A percentile compares a stretch with the other conserved stretches of the same genome.
Evolutionary conservation across 1,140 invertebrate species (phyloP).

Genomic region (Drosophila murphyi): DNA sequence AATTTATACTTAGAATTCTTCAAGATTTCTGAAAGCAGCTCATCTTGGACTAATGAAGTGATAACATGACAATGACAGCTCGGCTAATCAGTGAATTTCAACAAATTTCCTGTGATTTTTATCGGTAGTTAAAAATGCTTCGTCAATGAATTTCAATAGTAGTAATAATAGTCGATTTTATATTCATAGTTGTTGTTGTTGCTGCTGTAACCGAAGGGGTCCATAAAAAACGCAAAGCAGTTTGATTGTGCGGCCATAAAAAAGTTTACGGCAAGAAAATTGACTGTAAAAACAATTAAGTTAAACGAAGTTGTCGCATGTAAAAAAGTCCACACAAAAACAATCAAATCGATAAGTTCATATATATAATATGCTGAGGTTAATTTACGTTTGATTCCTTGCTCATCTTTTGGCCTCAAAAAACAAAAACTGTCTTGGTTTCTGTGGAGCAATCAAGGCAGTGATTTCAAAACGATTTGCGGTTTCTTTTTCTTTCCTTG

Average conservation of each 20-base stretch:
- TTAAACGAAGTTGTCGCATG: conserved; percentile 41
- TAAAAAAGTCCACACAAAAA: neutral
- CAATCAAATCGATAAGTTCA: neutral
- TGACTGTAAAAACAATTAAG: conserved; percentile 74
- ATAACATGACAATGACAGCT: conserved; percentile 52
- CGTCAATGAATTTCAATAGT: conserved; percentile 57
- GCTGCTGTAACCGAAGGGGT: conserved; percentile 42
- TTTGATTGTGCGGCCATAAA: conserved; percentile 75
- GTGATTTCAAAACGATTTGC: conserved; percentile 67
- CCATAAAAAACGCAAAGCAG: conserved; percentile 78
- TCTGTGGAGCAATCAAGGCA: conserved; percentile 16
- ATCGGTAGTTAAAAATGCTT: conserved; percentile 59
- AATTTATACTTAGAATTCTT: neutral
- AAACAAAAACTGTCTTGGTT: conserved; percentile 10
- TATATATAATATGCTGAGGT: conserved; percentile 5
- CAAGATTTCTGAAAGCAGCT: conserved; percentile 1
- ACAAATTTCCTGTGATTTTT: conserved; percentile 77
- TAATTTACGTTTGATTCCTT: conserved; percentile 34
- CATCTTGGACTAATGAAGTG: conserved; percentile 62
- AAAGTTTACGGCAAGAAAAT: conserved; percentile 65
- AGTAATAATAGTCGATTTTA: conserved; percentile 60
- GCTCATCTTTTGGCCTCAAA: conserved; percentile 22
- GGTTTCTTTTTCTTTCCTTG: conserved; percentile 48
- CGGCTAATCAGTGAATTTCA: conserved; percentile 52
- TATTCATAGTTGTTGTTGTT: conserved; percentile 6